Percentiles rank a stretch among this genome's conserved stretches.
These are phyloP conservation scores for Phainopepla nitens DNA, from an alignment of 2,113 vertebrate species.

Conservation along the genomic window DNA sequence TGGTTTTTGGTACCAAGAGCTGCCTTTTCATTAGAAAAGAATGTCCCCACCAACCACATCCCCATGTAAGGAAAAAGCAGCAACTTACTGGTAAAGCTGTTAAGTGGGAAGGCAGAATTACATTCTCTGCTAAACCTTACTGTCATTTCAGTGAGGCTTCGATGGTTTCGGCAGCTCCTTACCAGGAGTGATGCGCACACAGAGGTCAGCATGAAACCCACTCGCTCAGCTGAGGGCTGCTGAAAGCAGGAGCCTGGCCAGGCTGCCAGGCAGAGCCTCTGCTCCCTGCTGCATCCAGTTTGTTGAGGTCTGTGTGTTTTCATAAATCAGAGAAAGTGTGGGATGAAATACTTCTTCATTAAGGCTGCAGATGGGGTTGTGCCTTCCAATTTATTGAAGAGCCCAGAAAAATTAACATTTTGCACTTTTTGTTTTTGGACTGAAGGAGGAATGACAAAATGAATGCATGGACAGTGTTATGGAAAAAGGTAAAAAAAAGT, in stretches of 20 bases:
- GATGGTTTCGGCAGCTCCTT: neutral
- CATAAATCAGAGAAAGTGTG: neutral
- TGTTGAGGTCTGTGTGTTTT: neutral
- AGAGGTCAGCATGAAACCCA: neutral
- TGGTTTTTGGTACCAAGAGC: neutral
- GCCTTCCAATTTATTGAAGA: neutral
- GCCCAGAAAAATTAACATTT: neutral
- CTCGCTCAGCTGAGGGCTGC: neutral
- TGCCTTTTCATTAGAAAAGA: constrained; percentile 44
- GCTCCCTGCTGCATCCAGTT: neutral
- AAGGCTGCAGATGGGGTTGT: neutral
- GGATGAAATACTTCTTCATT: neutral
- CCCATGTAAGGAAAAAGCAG: constrained; percentile 47
- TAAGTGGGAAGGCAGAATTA: neutral
- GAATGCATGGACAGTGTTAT: neutral
- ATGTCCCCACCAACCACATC: constrained; percentile 38
- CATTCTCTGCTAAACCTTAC: neutral
- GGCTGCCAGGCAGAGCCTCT: neutral
- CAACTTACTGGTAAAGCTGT: constrained; percentile 19
- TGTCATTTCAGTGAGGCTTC: neutral
- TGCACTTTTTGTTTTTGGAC: neutral
- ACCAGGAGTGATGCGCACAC: accelerated
- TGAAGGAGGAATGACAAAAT: neutral
- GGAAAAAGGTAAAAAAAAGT: neutral
- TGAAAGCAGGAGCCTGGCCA: neutral